These are phyloP conservation scores for Thera britannica DNA, from an alignment of 2,888 invertebrate genomes.

Conservation along the genomic window DNA sequence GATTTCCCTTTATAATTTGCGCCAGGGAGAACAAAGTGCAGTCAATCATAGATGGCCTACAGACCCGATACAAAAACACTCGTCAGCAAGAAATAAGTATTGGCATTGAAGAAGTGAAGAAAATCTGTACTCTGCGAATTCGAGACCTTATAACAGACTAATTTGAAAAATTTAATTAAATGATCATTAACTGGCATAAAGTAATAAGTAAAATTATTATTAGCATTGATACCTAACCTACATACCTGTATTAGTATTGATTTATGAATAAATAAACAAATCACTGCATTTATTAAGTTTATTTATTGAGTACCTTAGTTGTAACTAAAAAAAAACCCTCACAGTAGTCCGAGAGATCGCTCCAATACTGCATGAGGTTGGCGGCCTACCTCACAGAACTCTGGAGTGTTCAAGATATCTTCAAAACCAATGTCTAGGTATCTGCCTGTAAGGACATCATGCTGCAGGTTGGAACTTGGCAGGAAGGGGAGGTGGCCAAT, in stretches of 20 bases:
- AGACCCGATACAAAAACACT: slow-evolving; percentile 80
- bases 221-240: not conserved
- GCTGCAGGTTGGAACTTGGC: slow-evolving; percentile 88
- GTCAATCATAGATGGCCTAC: slow-evolving; percentile 84
- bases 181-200: not conserved
- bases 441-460: slow-evolving; percentile 89
- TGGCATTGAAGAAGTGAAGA: slow-evolving; percentile 88
- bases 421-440: slow-evolving; percentile 91
- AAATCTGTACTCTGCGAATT: slow-evolving; percentile 86
- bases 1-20: slow-evolving; percentile 89
- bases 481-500: slow-evolving; percentile 88
- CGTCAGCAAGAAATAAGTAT: slow-evolving; percentile 81
- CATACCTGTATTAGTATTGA: too few species aligned
- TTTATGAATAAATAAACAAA: too few species aligned
- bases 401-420: slow-evolving; percentile 90
- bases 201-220: not conserved
- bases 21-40: slow-evolving; percentile 86
- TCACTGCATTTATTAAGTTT: slow-evolving; percentile 14
- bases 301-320: slow-evolving; percentile 33
- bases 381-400: slow-evolving; percentile 89
- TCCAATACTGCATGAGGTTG: slow-evolving; percentile 94
- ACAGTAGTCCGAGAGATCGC: slow-evolving; percentile 87
- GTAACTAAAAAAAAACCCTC: slow-evolving; percentile 47
- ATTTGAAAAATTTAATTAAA: not conserved
- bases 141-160: slow-evolving; percentile 73